Evolutionary conservation across 2,113 vertebrate species (phyloP).

Genomic region (Xiphorhynchus elegans): DNA sequence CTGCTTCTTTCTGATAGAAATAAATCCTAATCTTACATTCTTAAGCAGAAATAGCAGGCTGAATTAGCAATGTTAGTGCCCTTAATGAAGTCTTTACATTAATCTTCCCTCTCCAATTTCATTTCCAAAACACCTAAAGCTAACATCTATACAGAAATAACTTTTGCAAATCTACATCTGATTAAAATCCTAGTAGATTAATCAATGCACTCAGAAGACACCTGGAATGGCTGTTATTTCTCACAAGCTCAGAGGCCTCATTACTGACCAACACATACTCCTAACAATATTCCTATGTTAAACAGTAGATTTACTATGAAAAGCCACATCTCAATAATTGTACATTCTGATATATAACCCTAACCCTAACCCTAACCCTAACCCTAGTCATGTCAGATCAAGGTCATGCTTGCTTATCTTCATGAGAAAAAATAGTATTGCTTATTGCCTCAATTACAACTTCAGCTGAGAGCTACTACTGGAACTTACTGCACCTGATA

Average conservation of each 20-base stretch:
- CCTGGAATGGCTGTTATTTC: not conserved
- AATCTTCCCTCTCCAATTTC: not conserved
- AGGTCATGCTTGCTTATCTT: conserved; percentile 3
- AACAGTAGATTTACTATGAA: not conserved
- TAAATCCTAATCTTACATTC: not conserved
- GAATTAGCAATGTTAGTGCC: not conserved
- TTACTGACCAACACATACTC: not conserved
- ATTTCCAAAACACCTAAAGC: not conserved
- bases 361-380: no score
- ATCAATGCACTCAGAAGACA: not conserved
- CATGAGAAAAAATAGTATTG: not conserved
- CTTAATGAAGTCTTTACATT: not conserved
- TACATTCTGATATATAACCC: not conserved
- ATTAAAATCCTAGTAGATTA: not conserved
- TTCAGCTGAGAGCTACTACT: not conserved
- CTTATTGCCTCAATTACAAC: not conserved
- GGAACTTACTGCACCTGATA: not conserved
- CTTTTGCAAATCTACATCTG: not conserved
- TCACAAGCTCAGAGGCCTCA: not conserved
- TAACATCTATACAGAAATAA: not conserved
- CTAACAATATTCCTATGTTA: not conserved
- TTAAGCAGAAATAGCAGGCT: not conserved
- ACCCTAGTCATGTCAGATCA: not conserved
- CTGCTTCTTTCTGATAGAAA: not conserved
- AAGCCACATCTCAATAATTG: not conserved